These are phyloP conservation scores for Sapajus apella DNA, from an alignment of 2,113 vertebrate species.

Conservation along the genomic window DNA sequence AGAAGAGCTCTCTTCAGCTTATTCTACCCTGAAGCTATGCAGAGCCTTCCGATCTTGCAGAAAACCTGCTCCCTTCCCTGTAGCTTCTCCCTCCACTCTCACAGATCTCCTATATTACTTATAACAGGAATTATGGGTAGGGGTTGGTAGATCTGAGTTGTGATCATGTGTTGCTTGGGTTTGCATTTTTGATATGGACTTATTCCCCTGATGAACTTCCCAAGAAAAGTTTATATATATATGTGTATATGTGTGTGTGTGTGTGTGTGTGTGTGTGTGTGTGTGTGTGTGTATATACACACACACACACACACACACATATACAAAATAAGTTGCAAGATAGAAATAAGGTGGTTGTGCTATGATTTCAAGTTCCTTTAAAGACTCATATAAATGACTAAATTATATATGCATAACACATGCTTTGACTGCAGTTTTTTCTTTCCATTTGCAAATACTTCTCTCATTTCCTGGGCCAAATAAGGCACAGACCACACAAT, in stretches of 20 bases:
- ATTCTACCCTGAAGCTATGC: too few species aligned
- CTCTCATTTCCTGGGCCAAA: constrained; percentile 22
- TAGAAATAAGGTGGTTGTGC: background rate
- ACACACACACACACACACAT: too few species aligned
- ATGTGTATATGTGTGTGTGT: too few species aligned
- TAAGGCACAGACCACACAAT: background rate
- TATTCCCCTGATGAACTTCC: background rate
- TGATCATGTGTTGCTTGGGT: background rate
- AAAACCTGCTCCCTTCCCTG: too few species aligned
- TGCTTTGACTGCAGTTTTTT: constrained; percentile 34
- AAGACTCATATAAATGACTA: background rate
- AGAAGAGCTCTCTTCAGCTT: too few species aligned
- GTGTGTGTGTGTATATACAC: too few species aligned
- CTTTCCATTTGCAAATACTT: constrained; percentile 46
- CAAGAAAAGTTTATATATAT: background rate
- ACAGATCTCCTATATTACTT: too few species aligned
- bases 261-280: too few species aligned
- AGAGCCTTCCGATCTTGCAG: too few species aligned
- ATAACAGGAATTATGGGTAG: background rate
- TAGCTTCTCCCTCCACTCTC: too few species aligned
- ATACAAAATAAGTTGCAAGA: background rate
- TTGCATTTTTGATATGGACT: background rate
- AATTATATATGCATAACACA: background rate
- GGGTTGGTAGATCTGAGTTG: background rate
- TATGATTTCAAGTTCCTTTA: constrained; percentile 3